Evolutionary conservation across 35 echinoderm and acorn worm species (phyloP).

Genomic region (Anneissia japonica): DNA sequence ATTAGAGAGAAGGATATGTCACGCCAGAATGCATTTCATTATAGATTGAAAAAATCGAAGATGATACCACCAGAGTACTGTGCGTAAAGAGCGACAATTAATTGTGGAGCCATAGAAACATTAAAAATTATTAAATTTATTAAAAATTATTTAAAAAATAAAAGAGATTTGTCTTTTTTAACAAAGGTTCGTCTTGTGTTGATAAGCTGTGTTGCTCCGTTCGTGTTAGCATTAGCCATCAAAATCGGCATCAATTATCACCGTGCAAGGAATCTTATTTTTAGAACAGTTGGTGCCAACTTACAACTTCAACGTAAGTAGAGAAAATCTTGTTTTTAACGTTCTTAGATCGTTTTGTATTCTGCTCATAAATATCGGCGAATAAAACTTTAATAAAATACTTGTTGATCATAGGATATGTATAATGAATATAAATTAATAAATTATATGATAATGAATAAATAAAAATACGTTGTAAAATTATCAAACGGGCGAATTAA

Average conservation of each 20-base stretch:
- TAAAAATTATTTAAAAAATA: too few relatives aligned
- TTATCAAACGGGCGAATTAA: too few relatives aligned
- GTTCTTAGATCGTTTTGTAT: not conserved
- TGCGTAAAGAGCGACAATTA: too few relatives aligned
- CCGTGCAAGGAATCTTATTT: slow-evolving; percentile 59
- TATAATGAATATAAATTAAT: not conserved
- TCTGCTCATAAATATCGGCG: not conserved
- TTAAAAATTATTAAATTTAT: too few relatives aligned
- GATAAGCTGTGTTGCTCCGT: slow-evolving; percentile 32
- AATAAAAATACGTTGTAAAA: too few relatives aligned
- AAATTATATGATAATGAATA: not conserved
- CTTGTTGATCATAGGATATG: not conserved
- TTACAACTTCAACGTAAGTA: slow-evolving; percentile 75
- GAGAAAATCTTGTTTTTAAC: not conserved
- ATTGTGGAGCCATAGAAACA: too few relatives aligned
- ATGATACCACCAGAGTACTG: too few relatives aligned
- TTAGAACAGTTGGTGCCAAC: slow-evolving; percentile 89
- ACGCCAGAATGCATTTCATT: too few relatives aligned
- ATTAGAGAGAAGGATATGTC: too few relatives aligned
- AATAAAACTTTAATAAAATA: not conserved
- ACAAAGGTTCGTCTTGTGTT: slow-evolving; percentile 59
- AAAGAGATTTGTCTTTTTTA: too few relatives aligned
- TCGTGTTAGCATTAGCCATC: slow-evolving; percentile 39
- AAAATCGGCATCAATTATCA: slow-evolving; percentile 55
- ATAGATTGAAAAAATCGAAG: too few relatives aligned